Evolutionary conservation across 2,113 vertebrate genomes (phyloP), one percentile per base, ranked within the genome.

Genomic region (Zosterops hypoxanthus): DNA sequence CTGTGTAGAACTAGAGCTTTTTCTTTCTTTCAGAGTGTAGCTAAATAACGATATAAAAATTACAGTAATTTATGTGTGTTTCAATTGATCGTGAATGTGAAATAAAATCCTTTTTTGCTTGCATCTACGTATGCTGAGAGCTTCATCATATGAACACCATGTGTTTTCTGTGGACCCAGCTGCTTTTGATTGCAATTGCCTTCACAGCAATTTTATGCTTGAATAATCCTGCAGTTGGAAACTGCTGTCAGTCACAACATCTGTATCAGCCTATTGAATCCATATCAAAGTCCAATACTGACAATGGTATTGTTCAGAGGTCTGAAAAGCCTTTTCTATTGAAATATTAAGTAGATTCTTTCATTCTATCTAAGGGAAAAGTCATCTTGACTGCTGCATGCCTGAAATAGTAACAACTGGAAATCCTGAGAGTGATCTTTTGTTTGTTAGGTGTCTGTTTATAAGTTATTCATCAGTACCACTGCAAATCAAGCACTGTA

Each of bases 201-300:
- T 88, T 97, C 82, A 72, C 88, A 84, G 77, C 85, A 88, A 72
- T 97, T 94, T 95, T 88, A 75, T 79, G 85, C 91, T 88, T 79
- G 76, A 93, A 75, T 86, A 88, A 72, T 78, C 71, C 69, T 83
- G 46, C 57, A 82, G 68, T 79, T 92, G 50, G 91, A 83, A 96
- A 68, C 55, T 71, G 33, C 91, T 95, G 87, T 95, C 89, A 91
- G 52, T 92, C 57, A 70, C 68, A 92, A 89, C 91, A 89, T 90
- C 77, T 93, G 68, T 70, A 78, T 86, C 79, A 85, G 36, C 61
- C 47, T 68, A 39, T 52, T 82, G 61, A 86, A 86, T 56, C 33
- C 12, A 1, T 49, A 15, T 72, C 65, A 46, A 88, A 82, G 56
- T 64, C 72, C 41, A 6, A 0, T 44, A 12, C 28, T 46, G 56